Evolutionary conservation across 2,888 invertebrate species (phyloP).

Genomic region (Gibbula magus): DNA sequence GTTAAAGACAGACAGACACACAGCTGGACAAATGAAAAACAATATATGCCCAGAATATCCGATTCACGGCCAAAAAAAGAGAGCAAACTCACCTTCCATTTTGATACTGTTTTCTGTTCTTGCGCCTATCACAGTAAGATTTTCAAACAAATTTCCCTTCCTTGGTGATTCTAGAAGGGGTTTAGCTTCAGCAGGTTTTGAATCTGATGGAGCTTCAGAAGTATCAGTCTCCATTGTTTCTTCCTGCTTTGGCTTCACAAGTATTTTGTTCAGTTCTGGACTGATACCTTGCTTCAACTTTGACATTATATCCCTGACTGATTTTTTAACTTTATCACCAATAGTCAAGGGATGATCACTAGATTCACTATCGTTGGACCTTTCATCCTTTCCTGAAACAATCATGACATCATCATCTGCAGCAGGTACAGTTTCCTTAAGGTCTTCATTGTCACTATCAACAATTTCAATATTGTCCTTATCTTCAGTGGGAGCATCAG

Average conservation of each 20-base stretch:
- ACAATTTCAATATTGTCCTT: slow-evolving; percentile 27
- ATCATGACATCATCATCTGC: slow-evolving; percentile 29
- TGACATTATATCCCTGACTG: slow-evolving; percentile 49
- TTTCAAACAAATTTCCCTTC: slow-evolving; percentile 40
- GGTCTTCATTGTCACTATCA: slow-evolving; percentile 21
- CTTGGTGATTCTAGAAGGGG: not conserved
- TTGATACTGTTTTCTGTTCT: not conserved
- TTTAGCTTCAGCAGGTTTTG: not conserved
- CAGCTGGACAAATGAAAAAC: too few relatives aligned
- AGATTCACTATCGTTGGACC: slow-evolving; percentile 9
- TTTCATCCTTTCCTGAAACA: slow-evolving; percentile 24
- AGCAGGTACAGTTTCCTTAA: not conserved
- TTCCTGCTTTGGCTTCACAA: slow-evolving; percentile 27
- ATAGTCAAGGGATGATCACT: slow-evolving; percentile 39
- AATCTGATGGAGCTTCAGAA: slow-evolving; percentile 7
- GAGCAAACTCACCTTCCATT: not conserved
- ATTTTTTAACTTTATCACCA: slow-evolving; percentile 48
- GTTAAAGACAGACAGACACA: too few relatives aligned
- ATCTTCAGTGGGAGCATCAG: not conserved
- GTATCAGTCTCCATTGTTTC: slow-evolving; percentile 16
- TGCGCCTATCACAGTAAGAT: slow-evolving; percentile 22
- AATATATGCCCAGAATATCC: too few relatives aligned
- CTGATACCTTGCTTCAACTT: slow-evolving; percentile 39
- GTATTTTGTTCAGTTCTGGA: slow-evolving; percentile 31
- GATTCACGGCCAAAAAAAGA: not conserved